phyloP scores from a whole-genome alignment of 2,888 invertebrate species.

The Drosophila engyochracea region DNA sequence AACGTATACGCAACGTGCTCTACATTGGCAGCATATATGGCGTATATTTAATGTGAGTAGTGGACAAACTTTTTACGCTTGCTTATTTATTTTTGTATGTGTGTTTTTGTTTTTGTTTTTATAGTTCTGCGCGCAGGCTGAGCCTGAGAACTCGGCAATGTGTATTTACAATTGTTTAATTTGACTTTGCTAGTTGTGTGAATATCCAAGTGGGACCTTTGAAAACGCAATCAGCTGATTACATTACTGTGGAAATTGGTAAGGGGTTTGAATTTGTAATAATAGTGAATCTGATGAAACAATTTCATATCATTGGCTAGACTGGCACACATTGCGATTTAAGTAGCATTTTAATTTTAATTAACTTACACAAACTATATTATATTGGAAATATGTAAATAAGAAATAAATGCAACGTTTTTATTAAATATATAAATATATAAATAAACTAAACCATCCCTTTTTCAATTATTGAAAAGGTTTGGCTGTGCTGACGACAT shows the following conservation, averaged over 20 bases:
- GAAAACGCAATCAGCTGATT: conserved; percentile 39
- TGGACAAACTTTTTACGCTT: conserved; percentile 42
- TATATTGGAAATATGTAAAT: background rate
- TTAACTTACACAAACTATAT: background rate
- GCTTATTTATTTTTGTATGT: conserved; percentile 20
- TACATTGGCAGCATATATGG: conserved; percentile 34
- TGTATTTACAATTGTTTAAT: conserved; percentile 8
- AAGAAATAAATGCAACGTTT: background rate
- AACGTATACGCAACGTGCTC: conserved; percentile 43
- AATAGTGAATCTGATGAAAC: background rate
- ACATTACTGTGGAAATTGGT: conserved; percentile 33
- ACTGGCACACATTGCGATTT: background rate
- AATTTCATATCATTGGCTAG: too few relatives aligned
- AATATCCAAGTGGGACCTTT: conserved; percentile 39
- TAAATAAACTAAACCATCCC: background rate
- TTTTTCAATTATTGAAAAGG: background rate
- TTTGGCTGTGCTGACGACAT: background rate
- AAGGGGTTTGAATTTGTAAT: conserved; percentile 8
- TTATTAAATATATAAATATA: background rate
- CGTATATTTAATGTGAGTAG: conserved; percentile 67
- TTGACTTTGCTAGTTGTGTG: conserved; percentile 25
- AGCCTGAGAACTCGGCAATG: conserved; percentile 17
- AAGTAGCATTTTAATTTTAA: background rate
- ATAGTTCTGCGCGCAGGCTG: background rate
- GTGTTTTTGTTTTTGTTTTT: background rate